These are phyloP conservation scores for Vanessa cardui DNA, from an alignment of 2,888 invertebrate species.

Conservation along the genomic window DNA sequence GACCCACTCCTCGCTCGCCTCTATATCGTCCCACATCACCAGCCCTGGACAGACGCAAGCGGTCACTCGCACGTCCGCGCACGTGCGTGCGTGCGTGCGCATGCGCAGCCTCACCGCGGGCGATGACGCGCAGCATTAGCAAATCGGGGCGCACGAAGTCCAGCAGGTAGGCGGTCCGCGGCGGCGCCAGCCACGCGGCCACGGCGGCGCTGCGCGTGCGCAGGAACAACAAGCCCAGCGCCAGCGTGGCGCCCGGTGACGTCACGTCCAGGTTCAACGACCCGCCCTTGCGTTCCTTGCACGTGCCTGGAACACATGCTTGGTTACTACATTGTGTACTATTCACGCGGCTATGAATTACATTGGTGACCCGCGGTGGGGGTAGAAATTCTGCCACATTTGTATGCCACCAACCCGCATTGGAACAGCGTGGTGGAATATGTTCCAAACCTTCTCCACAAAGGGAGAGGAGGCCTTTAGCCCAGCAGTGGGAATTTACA, in stretches of 20 bases:
- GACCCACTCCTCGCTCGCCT: constrained; percentile 92
- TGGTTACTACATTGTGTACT: no score
- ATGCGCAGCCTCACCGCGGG: constrained; percentile 81
- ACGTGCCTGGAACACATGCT: neutral
- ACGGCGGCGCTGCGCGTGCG: constrained; percentile 92
- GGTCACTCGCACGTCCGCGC: neutral
- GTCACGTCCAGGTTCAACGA: constrained; percentile 97
- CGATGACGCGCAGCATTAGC: constrained; percentile 90
- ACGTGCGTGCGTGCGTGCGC: neutral
- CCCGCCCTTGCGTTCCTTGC: constrained; percentile 87
- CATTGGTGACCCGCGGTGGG: neutral
- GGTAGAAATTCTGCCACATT: no score
- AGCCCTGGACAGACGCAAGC: constrained; percentile 77
- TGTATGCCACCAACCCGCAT: no score
- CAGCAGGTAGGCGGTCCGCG: constrained; percentile 93
- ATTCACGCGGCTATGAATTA: no score
- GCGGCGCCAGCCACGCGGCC: constrained; percentile 95
- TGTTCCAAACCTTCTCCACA: no score
- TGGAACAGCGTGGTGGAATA: no score
- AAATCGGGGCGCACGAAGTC: constrained; percentile 97
- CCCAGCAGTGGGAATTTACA: no score
- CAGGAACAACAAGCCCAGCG: constrained; percentile 96
- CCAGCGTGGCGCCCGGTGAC: constrained; percentile 96
- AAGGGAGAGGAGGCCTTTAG: no score
- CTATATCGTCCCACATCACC: constrained; percentile 94